phyloP scores from a whole-genome alignment of 2,888 invertebrate species.

The Tenthredo amoena region DNA sequence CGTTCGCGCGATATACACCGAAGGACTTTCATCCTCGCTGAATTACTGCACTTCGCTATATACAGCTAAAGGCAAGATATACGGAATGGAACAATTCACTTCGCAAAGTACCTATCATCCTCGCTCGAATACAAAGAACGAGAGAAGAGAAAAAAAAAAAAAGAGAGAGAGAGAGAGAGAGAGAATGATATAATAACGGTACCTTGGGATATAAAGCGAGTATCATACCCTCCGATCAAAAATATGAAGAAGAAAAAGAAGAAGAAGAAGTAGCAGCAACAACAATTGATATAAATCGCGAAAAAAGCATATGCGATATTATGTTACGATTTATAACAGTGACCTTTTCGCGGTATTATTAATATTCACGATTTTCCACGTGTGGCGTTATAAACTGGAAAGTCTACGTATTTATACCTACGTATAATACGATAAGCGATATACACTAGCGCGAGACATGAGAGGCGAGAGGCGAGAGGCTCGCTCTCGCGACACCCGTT shows the following conservation, averaged over 20 bases:
- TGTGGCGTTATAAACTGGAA: too few species aligned
- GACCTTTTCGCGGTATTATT: too few species aligned
- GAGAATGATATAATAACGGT: background rate
- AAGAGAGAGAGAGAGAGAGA: background rate
- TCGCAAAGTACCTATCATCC: background rate
- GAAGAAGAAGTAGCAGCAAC: background rate
- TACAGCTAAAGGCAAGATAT: background rate
- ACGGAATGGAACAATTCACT: background rate
- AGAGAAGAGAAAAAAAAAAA: too few species aligned
- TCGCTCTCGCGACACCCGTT: conserved; percentile 62
- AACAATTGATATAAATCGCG: background rate
- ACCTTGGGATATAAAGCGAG: background rate
- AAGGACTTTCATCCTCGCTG: background rate
- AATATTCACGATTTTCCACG: too few species aligned
- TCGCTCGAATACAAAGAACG: too few species aligned
- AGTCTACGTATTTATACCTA: too few species aligned
- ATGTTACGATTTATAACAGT: too few species aligned
- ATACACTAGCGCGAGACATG: background rate
- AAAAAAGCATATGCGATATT: too few species aligned
- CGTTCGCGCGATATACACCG: background rate
- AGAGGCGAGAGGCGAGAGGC: background rate
- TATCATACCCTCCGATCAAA: background rate
- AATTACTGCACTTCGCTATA: background rate
- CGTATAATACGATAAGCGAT: background rate
- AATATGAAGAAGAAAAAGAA: background rate